These are phyloP conservation scores for Epinotia bilunana DNA, from an alignment of 2,888 invertebrate genomes.

Conservation along the genomic window DNA sequence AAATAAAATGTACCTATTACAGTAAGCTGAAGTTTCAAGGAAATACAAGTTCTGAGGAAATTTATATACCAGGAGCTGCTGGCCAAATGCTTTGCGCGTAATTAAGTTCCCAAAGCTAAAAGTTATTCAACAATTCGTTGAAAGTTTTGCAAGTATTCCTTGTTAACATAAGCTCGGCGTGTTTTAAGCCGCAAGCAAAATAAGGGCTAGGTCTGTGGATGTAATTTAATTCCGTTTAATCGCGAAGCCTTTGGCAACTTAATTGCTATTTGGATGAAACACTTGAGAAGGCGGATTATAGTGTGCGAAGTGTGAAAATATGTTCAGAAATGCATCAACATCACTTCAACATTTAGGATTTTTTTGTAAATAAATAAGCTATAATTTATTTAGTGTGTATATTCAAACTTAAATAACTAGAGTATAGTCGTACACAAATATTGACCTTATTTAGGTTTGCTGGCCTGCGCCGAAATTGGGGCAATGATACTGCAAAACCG, in stretches of 20 bases:
- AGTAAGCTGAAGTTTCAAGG: conserved; percentile 5
- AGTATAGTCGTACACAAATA: conserved; percentile 1
- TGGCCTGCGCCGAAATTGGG: conserved; percentile 24
- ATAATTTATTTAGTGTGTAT: neutral
- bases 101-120: conserved; percentile 18
- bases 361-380: too few relatives aligned
- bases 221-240: conserved; percentile 40
- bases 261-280: conserved; percentile 37
- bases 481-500: conserved; percentile 32
- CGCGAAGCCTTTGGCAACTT: conserved; percentile 43
- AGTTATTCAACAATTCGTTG: conserved; percentile 25
- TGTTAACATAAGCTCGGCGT: conserved; percentile 29
- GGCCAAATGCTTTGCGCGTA: conserved; percentile 22
- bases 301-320: conserved; percentile 32
- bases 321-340: neutral
- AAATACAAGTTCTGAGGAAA: conserved; percentile 19
- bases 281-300: conserved; percentile 33
- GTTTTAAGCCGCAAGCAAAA: conserved; percentile 17
- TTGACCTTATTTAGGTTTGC: conserved; percentile 31
- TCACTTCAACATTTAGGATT: too few relatives aligned
- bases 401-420: neutral
- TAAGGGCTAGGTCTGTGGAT: conserved; percentile 28
- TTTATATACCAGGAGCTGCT: conserved; percentile 4
- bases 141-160: conserved; percentile 27
- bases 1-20: neutral